phyloP scores from a whole-genome alignment of 2,113 vertebrate species.

The Nothoprocta perdicaria region DNA sequence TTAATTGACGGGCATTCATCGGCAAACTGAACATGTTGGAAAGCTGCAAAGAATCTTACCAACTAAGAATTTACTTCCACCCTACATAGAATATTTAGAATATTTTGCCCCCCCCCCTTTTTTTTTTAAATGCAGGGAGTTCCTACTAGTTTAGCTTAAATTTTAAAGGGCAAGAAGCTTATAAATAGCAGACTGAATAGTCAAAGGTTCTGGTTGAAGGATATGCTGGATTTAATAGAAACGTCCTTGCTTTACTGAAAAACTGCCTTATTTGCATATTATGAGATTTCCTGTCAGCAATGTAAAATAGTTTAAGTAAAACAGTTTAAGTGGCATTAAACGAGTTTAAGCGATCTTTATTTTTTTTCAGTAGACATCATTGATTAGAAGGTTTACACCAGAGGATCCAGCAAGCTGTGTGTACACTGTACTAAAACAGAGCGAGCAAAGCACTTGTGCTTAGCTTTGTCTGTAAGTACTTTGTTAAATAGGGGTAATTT shows the following conservation, averaged over 20 bases:
- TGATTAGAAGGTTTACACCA: neutral
- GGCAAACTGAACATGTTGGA: neutral
- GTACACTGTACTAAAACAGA: neutral
- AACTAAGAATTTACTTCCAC: neutral
- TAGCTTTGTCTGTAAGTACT: neutral
- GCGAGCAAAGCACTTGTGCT: neutral
- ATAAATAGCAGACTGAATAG: neutral
- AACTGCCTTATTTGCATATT: neutral
- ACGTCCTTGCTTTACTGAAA: neutral
- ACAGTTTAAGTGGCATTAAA: neutral
- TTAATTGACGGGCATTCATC: neutral
- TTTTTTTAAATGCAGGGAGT: neutral
- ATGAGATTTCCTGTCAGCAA: neutral
- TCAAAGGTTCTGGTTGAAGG: neutral
- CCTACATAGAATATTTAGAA: neutral
- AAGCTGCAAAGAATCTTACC: neutral
- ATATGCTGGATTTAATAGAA: neutral
- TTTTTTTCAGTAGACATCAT: neutral
- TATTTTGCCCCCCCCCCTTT: neutral
- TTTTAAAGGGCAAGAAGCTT: neutral
- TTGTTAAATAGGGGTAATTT: neutral
- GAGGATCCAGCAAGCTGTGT: neutral
- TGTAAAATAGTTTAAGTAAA: neutral
- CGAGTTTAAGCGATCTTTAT: fast-evolving
- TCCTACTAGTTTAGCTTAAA: neutral